A percentile compares a stretch with the other conserved stretches of the same genome.
phyloP scores from a whole-genome alignment of 2,797 vertebrate species.

The Karalla daura region DNA sequence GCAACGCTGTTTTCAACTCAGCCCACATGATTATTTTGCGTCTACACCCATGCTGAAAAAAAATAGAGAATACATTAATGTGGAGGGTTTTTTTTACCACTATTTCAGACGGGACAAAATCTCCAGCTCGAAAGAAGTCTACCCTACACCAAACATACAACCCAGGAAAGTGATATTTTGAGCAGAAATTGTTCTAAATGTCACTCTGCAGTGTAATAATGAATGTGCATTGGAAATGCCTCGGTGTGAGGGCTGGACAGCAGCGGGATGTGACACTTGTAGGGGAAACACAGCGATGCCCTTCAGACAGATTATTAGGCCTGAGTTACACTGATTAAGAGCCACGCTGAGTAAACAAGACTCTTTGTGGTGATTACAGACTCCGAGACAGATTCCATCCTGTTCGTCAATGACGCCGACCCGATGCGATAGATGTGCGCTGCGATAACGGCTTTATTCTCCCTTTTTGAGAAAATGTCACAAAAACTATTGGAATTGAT shows the following conservation, averaged over 20 bases:
- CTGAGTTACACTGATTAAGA: conserved; percentile 49
- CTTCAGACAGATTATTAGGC: conserved; percentile 57
- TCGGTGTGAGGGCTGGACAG: background rate
- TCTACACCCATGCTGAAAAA: too few species aligned
- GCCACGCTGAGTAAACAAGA: conserved; percentile 41
- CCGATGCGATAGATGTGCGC: background rate
- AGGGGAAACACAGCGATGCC: conserved; percentile 35
- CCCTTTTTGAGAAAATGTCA: background rate
- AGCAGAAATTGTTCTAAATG: conserved; percentile 23
- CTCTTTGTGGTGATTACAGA: conserved; percentile 39
- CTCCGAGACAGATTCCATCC: conserved; percentile 16
- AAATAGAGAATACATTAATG: too few species aligned
- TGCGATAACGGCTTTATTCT: conserved; percentile 9
- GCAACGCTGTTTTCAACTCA: conserved; percentile 7
- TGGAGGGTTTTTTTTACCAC: too few species aligned
- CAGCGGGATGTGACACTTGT: conserved; percentile 7
- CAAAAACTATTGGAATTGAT: conserved; percentile 4
- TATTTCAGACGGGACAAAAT: too few species aligned
- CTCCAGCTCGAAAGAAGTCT: background rate
- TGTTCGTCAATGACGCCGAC: background rate
- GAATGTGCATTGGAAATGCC: conserved; percentile 21
- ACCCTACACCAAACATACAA: background rate
- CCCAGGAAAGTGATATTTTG: background rate
- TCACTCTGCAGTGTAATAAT: conserved; percentile 18
- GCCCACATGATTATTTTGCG: too few species aligned